Conservation (phyloP, 2,888 invertebrate species). For the Agriopis leucophaearia region DNA sequence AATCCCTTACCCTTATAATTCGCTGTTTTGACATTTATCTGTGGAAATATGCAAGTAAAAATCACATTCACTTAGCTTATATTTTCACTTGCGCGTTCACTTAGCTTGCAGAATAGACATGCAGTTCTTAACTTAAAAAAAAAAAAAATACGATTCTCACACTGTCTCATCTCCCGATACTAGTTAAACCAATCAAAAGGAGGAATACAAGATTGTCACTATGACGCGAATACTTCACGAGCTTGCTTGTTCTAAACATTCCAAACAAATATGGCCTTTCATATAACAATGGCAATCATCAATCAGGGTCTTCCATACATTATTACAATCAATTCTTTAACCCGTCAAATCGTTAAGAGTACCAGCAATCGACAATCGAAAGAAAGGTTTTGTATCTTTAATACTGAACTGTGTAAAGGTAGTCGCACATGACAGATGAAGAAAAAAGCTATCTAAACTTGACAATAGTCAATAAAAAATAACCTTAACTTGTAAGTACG, state of each 20-base stretch:
- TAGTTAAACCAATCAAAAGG: constrained; percentile 14
- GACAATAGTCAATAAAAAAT: no score
- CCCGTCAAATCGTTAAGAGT: constrained; percentile 42
- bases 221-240: constrained; percentile 22
- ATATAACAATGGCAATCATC: constrained; percentile 39
- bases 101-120: no score
- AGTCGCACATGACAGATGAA: not conserved
- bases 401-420: constrained; percentile 8
- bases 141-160: constrained; percentile 2
- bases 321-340: constrained; percentile 44
- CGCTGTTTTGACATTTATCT: no score
- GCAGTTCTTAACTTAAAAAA: not conserved
- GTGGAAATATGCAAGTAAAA: no score
- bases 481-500: no score
- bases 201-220: constrained; percentile 20
- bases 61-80: no score
- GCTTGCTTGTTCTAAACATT: constrained; percentile 26
- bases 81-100: no score
- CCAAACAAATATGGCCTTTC: constrained; percentile 24
- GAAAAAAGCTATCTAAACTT: not conserved
- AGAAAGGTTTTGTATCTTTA: constrained; percentile 35
- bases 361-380: constrained; percentile 40
- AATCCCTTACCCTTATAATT: no score
- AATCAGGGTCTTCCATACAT: constrained; percentile 34
- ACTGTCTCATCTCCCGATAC: constrained; percentile 10